These are phyloP conservation scores for Whitmania pigra DNA, from an alignment of 1,140 invertebrate genomes.

Conservation along the genomic window DNA sequence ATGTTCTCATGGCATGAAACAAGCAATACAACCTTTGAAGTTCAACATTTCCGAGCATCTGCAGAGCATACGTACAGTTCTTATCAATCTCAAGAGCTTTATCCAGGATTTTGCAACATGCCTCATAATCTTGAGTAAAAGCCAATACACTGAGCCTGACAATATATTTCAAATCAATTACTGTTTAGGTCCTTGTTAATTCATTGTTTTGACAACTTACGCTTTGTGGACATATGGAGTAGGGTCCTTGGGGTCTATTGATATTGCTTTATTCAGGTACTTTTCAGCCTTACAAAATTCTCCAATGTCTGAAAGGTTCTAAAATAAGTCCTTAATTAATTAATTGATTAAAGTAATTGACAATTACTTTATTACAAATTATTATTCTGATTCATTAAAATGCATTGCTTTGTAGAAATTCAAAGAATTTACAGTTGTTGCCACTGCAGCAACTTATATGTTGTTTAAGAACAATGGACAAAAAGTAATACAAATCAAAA, in stretches of 20 bases:
- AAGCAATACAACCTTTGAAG: constrained; percentile 60
- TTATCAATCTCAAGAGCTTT: constrained; percentile 73
- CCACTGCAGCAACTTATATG: no score
- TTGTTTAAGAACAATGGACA: no score
- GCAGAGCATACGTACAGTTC: constrained; percentile 84
- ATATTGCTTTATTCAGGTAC: constrained; percentile 64
- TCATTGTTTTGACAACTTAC: constrained; percentile 33
- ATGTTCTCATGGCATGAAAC: neutral
- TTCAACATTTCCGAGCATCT: constrained; percentile 83
- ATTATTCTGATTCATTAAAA: no score
- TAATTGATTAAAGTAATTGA: no score
- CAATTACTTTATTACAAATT: no score
- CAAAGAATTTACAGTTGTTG: no score
- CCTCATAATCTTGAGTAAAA: constrained; percentile 64
- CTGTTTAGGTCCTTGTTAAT: neutral
- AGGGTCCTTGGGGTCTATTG: constrained; percentile 71
- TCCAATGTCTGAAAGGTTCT: constrained; percentile 64
- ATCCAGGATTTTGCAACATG: constrained; percentile 61
- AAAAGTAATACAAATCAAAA: no score
- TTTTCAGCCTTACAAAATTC: constrained; percentile 67
- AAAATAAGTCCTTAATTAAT: constrained; percentile 23
- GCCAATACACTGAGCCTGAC: constrained; percentile 60
- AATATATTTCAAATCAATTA: constrained; percentile 20
- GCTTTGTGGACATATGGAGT: constrained; percentile 71
- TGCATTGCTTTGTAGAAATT: no score